phyloP scores from a whole-genome alignment of 2,797 vertebrate genomes.

The Huso huso region DNA sequence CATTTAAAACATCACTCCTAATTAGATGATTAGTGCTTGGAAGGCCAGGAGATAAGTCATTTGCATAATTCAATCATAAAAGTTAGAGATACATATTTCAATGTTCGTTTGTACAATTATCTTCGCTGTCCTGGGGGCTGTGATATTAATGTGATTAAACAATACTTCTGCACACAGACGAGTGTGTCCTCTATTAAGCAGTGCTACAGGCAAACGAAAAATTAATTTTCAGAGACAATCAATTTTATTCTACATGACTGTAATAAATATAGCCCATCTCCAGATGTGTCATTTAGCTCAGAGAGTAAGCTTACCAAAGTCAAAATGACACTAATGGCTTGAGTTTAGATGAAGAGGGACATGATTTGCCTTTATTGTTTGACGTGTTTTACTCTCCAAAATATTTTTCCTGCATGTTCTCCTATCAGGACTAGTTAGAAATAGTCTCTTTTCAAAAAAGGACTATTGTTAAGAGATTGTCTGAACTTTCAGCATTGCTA shows the following conservation, averaged over 20 bases:
- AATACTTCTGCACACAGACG: slow-evolving; percentile 67
- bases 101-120: slow-evolving; percentile 83
- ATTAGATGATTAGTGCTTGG: slow-evolving; percentile 85
- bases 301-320: slow-evolving; percentile 70
- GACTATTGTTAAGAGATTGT: no score
- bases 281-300: slow-evolving; percentile 74
- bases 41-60: slow-evolving; percentile 78
- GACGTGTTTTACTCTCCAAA: slow-evolving; percentile 9
- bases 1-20: slow-evolving; percentile 79
- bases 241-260: slow-evolving; percentile 83
- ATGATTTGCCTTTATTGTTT: slow-evolving; percentile 10
- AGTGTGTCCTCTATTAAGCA: slow-evolving; percentile 76
- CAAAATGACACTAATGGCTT: slow-evolving; percentile 59
- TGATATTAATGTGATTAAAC: slow-evolving; percentile 90
- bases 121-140: slow-evolving; percentile 67
- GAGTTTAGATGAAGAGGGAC: slow-evolving; percentile 10
- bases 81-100: slow-evolving; percentile 83
- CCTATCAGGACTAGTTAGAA: no score
- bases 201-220: slow-evolving; percentile 79
- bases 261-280: slow-evolving; percentile 83
- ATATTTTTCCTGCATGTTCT: not conserved
- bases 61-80: slow-evolving; percentile 90
- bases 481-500: no score
- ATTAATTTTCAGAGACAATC: slow-evolving; percentile 90
- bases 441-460: no score